Percentiles rank a stretch among this genome's conserved stretches.
These are phyloP conservation scores for Hippopotamus amphibius DNA, from an alignment of 2,113 vertebrate species.

Conservation along the genomic window DNA sequence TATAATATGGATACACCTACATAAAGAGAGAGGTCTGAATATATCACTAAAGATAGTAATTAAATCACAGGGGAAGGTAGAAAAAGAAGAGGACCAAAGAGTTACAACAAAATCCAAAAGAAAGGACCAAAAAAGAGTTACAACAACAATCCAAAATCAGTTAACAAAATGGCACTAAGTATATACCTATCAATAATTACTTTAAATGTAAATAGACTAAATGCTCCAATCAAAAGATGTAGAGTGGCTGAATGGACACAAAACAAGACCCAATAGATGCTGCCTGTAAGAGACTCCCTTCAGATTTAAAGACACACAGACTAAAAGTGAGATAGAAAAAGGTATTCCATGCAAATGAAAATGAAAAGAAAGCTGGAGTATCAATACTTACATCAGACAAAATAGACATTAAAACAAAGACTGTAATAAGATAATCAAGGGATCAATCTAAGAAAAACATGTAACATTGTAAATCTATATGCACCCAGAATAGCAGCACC, in stretches of 20 bases:
- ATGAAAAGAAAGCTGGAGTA: not conserved
- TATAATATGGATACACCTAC: not conserved
- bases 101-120: not conserved
- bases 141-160: not conserved
- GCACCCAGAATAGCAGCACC: not conserved
- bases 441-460: not conserved
- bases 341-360: not conserved
- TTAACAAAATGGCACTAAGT: not conserved
- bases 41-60: not conserved
- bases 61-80: not conserved
- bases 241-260: not conserved
- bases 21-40: not conserved
- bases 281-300: not conserved
- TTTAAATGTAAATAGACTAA: not conserved
- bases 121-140: not conserved
- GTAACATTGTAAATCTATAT: not conserved
- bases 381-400: not conserved
- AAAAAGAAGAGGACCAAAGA: not conserved
- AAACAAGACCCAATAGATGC: not conserved
- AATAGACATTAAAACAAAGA: not conserved
- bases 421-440: not conserved
- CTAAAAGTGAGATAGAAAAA: not conserved
- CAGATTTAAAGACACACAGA: not conserved
- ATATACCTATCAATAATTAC: not conserved
- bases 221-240: not conserved